Evolutionary conservation across 2,797 vertebrate genomes (phyloP).

Genomic region (Poeciliopsis turneri): DNA sequence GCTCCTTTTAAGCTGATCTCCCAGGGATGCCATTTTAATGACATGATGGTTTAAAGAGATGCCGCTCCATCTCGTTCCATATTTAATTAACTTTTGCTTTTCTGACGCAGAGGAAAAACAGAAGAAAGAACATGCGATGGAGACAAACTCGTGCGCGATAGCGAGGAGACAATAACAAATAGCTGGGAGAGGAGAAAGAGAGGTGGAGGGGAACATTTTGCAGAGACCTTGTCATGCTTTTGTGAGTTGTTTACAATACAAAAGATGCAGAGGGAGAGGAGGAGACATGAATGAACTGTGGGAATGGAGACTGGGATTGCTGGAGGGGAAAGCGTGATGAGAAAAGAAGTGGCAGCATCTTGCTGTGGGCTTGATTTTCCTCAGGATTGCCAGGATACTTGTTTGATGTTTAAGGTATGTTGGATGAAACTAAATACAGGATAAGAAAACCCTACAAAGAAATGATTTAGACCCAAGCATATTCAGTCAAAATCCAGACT

Average conservation of each 20-base stretch:
- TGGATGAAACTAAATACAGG: neutral
- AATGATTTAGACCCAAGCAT: neutral
- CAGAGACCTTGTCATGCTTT: slow-evolving; percentile 90
- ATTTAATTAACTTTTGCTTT: slow-evolving; percentile 99
- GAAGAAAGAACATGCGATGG: slow-evolving; percentile 77
- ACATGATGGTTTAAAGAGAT: slow-evolving; percentile 99
- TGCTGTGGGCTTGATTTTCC: neutral
- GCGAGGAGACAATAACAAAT: slow-evolving; percentile 95
- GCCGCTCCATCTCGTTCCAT: slow-evolving; percentile 97
- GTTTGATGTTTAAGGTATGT: neutral
- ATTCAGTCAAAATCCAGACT: neutral
- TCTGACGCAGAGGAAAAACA: slow-evolving; percentile 83
- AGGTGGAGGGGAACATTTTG: slow-evolving; percentile 85
- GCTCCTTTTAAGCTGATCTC: slow-evolving; percentile 97
- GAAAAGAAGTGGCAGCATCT: neutral
- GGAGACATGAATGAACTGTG: slow-evolving; percentile 20
- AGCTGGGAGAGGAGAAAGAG: slow-evolving; percentile 83
- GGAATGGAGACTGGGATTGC: slow-evolving; percentile 44
- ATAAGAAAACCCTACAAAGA: neutral
- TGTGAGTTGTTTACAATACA: slow-evolving; percentile 84
- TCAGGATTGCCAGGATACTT: neutral
- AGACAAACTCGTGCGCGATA: slow-evolving; percentile 84
- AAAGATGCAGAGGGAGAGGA: slow-evolving; percentile 66
- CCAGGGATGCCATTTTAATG: slow-evolving; percentile 97
- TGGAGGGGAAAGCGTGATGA: slow-evolving; percentile 53